Base-by-base conservation (phyloP, 92 coral and sea anemone species). In the Isaurus tuberculatus region DNA sequence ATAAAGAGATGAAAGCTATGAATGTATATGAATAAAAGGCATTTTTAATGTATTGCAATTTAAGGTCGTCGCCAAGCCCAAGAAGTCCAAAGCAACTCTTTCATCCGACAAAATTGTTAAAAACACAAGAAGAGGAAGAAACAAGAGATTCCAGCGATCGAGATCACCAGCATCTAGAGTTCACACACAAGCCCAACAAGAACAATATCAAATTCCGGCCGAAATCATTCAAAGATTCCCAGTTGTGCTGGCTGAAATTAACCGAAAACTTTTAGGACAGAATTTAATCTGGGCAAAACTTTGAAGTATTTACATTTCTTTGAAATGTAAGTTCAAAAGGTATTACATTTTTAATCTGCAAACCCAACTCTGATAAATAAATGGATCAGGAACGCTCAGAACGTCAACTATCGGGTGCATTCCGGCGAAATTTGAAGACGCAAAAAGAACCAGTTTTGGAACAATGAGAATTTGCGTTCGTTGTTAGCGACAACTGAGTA, bases 201-300 rank as follows among this genome's bases (percentile, higher is more conserved):
- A 72, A 27, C 78, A 48, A 23, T 28, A 25, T 19, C 32, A 25
- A 72, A 34, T 72, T 4, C 60, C 78, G 20, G 17, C 78, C 26
- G 78, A 72, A 44, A 25, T 25, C 44, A 46, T 46, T 72, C 60
- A 72, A 26, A 40, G 78, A 27, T 43, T 72, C 14, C 78, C 78
- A 14, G 3, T 4, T 42, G 78, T 60, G 7, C 44, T 72, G 58
- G 78, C 78, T 28, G 78, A 72, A 48, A 72, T 72, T 27, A 72
- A 72, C 60, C 51, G 78, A 46, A 72, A 44, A 44, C 78, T 72
- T 44, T 72, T 72, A 14, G 61, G 78, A 26, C 78, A 72, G 25
- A 72, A 72, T 32, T 44, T 72, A 44, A 72, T 72, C 20, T 72
- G 78, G 78, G 78, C 78, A 44, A 55, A 60, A 14, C 60, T 72